Evolutionary conservation across 2,888 invertebrate species (phyloP).

Genomic region (Mermis nigrescens): DNA sequence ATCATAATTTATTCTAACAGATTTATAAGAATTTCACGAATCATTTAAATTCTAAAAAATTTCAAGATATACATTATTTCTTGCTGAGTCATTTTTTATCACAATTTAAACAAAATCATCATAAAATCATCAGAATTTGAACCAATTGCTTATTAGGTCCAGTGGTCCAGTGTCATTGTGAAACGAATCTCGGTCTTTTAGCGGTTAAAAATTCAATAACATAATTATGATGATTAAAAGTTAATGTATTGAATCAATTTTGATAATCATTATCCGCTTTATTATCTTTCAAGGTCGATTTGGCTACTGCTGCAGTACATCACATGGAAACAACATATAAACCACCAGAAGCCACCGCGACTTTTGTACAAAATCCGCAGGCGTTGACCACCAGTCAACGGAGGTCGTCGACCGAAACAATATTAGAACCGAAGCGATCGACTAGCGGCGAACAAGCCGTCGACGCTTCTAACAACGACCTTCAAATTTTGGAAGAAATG

Average conservation of each 20-base stretch:
- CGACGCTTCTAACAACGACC: background rate
- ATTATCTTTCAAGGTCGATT: background rate
- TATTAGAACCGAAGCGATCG: background rate
- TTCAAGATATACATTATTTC: too few relatives aligned
- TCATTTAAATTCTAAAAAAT: too few relatives aligned
- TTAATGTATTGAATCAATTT: background rate
- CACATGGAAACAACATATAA: background rate
- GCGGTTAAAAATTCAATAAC: too few relatives aligned
- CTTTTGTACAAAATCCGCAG: background rate
- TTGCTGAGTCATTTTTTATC: too few relatives aligned
- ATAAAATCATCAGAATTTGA: too few relatives aligned
- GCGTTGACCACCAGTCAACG: background rate
- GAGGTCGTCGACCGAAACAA: background rate
- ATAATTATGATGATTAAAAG: slow-evolving; percentile 1
- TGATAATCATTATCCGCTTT: background rate
- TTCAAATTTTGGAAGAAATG: background rate
- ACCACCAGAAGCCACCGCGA: background rate
- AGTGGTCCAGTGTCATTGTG: too few relatives aligned
- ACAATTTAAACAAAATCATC: too few relatives aligned
- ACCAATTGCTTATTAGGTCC: too few relatives aligned
- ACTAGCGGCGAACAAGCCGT: background rate
- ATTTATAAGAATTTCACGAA: too few relatives aligned
- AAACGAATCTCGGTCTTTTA: too few relatives aligned
- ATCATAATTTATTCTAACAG: too few relatives aligned
- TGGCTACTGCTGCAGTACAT: background rate